Conservation (phyloP, 2,888 invertebrate genomes). For the Crioceris asparagi region DNA sequence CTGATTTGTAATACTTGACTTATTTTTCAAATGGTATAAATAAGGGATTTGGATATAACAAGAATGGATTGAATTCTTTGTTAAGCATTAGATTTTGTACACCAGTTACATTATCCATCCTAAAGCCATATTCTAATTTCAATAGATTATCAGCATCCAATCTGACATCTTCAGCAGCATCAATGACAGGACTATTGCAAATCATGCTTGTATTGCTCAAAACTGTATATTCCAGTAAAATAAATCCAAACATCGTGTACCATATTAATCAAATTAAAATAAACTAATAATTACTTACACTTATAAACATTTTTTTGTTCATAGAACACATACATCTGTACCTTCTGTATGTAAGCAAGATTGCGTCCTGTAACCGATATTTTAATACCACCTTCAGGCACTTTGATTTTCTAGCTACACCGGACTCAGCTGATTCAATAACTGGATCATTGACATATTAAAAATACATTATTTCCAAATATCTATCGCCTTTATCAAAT, state of each 20-base stretch:
- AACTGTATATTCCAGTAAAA: conserved; percentile 39
- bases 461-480: conserved; percentile 68
- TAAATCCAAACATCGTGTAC: neutral
- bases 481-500: conserved; percentile 72
- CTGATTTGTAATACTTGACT: conserved; percentile 87
- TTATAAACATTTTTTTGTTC: conserved; percentile 68
- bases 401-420: conserved; percentile 67
- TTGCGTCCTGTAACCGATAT: conserved; percentile 83
- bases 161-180: conserved; percentile 47
- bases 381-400: conserved; percentile 86
- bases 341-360: conserved; percentile 82
- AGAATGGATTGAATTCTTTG: conserved; percentile 61
- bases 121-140: conserved; percentile 82
- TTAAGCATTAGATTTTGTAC: conserved; percentile 64
- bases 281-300: conserved; percentile 46
- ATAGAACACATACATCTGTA: conserved; percentile 87
- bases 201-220: conserved; percentile 69
- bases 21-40: conserved; percentile 84
- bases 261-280: neutral
- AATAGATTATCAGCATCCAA: conserved; percentile 73
- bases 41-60: conserved; percentile 84
- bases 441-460: conserved; percentile 85
- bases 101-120: conserved; percentile 88
- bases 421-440: conserved; percentile 76
- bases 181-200: conserved; percentile 78